These are phyloP conservation scores for Chirona hameri DNA, from an alignment of 2,888 invertebrate genomes.

Conservation along the genomic window DNA sequence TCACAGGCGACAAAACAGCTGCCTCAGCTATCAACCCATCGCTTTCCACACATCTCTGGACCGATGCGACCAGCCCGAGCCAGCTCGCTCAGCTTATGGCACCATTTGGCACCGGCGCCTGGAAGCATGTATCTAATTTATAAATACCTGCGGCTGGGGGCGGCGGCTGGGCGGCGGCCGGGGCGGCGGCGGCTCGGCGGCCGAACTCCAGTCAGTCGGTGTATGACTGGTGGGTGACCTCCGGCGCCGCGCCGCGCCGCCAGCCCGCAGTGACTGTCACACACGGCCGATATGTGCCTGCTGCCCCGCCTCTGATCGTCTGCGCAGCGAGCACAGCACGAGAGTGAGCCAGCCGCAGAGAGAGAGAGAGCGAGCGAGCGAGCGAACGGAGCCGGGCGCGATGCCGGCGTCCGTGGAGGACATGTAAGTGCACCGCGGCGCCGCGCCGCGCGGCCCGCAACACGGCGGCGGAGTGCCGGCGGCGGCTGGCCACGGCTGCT, in stretches of 20 bases:
- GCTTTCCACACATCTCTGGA: too few species aligned
- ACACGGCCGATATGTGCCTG: not conserved
- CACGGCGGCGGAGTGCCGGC: not conserved
- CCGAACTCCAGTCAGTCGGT: not conserved
- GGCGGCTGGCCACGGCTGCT: not conserved
- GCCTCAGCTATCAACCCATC: too few species aligned
- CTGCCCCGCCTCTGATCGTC: not conserved
- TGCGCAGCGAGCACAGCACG: not conserved
- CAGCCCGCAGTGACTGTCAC: not conserved
- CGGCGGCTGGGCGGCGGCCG: not conserved
- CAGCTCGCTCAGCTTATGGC: not conserved
- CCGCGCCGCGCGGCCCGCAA: not conserved
- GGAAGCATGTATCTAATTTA: constrained; percentile 27
- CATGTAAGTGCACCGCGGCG: not conserved
- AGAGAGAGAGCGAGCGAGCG: not conserved
- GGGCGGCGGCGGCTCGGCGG: not conserved
- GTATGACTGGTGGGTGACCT: not conserved
- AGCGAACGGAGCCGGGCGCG: not conserved
- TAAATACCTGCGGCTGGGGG: constrained; percentile 12
- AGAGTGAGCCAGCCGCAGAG: not conserved
- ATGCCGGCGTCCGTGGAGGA: constrained; percentile 2
- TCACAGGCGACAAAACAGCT: too few species aligned
- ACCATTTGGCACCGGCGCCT: not conserved
- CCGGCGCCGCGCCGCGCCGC: not conserved
- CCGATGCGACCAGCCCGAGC: too few species aligned